phyloP scores from a whole-genome alignment of 2,888 invertebrate genomes.

The Perizoma flavofasciatum region DNA sequence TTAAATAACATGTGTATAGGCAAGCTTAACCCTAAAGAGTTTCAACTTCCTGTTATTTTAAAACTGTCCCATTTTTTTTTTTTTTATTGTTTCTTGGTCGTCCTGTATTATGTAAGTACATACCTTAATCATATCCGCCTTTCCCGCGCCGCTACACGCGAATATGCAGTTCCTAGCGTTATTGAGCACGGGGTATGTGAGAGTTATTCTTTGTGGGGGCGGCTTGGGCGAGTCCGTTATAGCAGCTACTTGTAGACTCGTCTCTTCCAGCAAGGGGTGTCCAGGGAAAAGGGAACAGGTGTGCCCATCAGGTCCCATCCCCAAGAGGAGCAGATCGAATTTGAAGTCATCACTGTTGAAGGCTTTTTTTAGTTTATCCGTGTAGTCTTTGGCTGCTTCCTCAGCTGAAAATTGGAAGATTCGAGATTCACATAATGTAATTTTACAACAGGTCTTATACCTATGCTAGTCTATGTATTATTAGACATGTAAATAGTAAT shows the following conservation, averaged over 20 bases:
- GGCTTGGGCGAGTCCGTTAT: constrained; percentile 98
- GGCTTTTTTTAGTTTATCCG: constrained; percentile 84
- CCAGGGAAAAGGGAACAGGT: constrained; percentile 98
- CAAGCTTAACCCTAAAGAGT: too few relatives aligned
- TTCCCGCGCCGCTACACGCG: constrained; percentile 92
- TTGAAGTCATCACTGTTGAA: constrained; percentile 82
- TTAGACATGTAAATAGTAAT: too few relatives aligned
- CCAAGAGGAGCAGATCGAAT: constrained; percentile 95
- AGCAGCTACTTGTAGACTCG: constrained; percentile 88
- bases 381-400: constrained; percentile 90
- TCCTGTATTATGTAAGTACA: constrained; percentile 28
- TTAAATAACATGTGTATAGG: too few relatives aligned
- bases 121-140: constrained; percentile 95
- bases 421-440: too few relatives aligned
- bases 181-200: constrained; percentile 96
- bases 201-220: constrained; percentile 94
- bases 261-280: constrained; percentile 85
- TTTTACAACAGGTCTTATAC: too few relatives aligned
- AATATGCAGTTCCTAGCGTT: constrained; percentile 93
- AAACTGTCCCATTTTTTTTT: too few relatives aligned
- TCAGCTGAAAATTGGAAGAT: constrained; percentile 81
- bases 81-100: too few relatives aligned
- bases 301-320: constrained; percentile 99
- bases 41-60: too few relatives aligned
- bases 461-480: too few relatives aligned